Evolutionary conservation across 1,140 invertebrate genomes (phyloP).

Genomic region (Schmidtea mediterranea): DNA sequence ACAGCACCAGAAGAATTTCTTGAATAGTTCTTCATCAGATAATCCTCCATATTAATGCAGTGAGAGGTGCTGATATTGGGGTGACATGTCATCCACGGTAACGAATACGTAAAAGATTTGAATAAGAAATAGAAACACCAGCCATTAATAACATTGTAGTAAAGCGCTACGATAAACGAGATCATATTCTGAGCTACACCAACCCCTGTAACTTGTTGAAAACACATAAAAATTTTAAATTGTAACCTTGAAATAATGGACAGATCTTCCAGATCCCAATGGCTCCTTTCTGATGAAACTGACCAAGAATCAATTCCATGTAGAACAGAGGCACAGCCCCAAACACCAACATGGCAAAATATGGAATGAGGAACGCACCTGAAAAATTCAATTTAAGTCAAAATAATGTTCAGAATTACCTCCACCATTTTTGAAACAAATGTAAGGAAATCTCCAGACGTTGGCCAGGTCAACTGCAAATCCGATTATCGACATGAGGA

Average conservation of each 20-base stretch:
- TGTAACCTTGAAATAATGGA: constrained; percentile 71
- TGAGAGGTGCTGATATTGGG: too few species aligned
- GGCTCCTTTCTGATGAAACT: constrained; percentile 27
- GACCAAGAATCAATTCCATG: constrained; percentile 30
- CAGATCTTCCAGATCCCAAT: constrained; percentile 49
- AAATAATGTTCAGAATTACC: too few species aligned
- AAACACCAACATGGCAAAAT: constrained; percentile 28
- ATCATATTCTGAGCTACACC: constrained; percentile 90
- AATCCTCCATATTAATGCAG: too few species aligned
- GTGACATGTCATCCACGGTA: constrained; percentile 9
- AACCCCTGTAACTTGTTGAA: too few species aligned
- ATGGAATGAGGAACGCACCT: constrained; percentile 31
- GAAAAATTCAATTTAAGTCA: constrained; percentile 22
- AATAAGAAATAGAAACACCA: constrained; percentile 79
- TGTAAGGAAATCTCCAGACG: constrained; percentile 41
- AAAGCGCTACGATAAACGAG: constrained; percentile 94
- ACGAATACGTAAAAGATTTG: constrained; percentile 16
- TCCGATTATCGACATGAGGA: constrained; percentile 53
- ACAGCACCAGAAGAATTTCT: too few species aligned
- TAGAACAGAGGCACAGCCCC: constrained; percentile 29
- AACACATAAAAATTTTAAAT: too few species aligned
- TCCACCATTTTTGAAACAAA: constrained; percentile 21
- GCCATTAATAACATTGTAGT: constrained; percentile 93
- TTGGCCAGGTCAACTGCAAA: constrained; percentile 59
- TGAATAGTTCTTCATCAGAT: too few species aligned